A percentile compares a stretch with the other conserved stretches of the same genome.
These are phyloP conservation scores for Sesia apiformis DNA, from an alignment of 2,888 invertebrate species.

Conservation along the genomic window DNA sequence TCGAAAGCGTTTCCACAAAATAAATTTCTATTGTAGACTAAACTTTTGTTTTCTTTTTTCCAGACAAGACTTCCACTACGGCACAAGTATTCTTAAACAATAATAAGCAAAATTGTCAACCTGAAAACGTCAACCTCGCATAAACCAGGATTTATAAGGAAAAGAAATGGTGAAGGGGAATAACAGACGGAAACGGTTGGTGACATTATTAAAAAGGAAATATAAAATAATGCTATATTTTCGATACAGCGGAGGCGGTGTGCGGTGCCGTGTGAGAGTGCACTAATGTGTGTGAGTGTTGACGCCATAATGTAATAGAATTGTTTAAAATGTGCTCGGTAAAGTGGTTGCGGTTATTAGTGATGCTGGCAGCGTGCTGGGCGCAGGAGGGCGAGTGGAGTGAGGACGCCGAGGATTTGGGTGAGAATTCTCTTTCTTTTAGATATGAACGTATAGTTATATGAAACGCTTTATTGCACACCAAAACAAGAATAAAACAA, in stretches of 20 bases:
- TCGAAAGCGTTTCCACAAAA: neutral
- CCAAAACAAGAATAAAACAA: too few relatives aligned
- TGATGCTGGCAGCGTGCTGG: conserved; percentile 62
- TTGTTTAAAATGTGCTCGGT: conserved; percentile 49
- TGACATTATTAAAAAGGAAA: conserved; percentile 9
- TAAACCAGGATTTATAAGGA: conserved; percentile 5
- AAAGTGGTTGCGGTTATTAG: conserved; percentile 53
- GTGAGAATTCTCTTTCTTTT: conserved; percentile 25
- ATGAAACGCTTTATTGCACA: too few relatives aligned
- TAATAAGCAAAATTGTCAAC: conserved; percentile 2
- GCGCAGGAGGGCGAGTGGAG: conserved; percentile 70
- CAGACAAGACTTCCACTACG: neutral
- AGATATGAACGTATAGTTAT: too few relatives aligned
- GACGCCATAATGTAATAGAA: conserved; percentile 31
- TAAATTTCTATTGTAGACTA: neutral
- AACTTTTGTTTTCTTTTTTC: neutral
- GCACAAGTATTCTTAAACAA: neutral
- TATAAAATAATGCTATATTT: conserved; percentile 3
- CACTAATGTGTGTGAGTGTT: conserved; percentile 13
- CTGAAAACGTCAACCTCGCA: conserved; percentile 4
- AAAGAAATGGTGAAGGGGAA: conserved; percentile 8
- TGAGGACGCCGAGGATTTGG: conserved; percentile 64
- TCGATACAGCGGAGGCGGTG: neutral
- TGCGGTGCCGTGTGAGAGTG: conserved; percentile 1
- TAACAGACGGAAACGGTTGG: neutral